Base-by-base conservation (phyloP, 2,888 invertebrate genomes). In the Drosophila pullipes region DNA sequence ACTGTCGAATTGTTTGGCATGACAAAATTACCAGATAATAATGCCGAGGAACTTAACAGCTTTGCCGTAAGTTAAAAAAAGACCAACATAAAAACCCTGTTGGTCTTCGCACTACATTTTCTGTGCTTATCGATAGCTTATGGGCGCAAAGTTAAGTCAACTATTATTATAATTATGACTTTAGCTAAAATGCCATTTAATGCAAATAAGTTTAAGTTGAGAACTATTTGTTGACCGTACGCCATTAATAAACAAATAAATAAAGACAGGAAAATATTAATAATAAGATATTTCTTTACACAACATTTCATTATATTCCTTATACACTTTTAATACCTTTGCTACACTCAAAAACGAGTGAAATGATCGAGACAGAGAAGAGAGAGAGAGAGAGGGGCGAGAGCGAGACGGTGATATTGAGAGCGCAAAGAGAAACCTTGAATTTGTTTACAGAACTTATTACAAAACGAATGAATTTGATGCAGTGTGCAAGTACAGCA, bases 371-470 rank as follows among this genome's bases (percentile, higher is more conserved):
- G 39, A n/a, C 0, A 22, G 30, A 30, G 11, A 31, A 55, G 31
- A 25, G 33, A n/a, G 7, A 78, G 25, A 28, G 39, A 35, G n/a
- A 57, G 22, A n/a, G 9, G 13, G 13, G 44, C 28, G 18, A 52
- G 33, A 50, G 4, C 6, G 22, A 41, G 28, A 31, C 4, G 47
- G 47, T 7, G 16, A 25, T 16, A 25, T 47, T 28, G 25, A 33
- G 61, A 35, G 11, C 9, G 47, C 25, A 16, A 28, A 47, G 31
- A 31, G 39, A 52, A 70, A 83, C 87, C 87, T 85, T 85, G 88
- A 82, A 85, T 71, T 69, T 75, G 81, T 76, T 74, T 82, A 72
- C 69, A 81, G 67, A 81, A 73, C 66, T 60, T 62, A 73, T 80
- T 76, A 70, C 58, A 74, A 60, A 76, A 67, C 57, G 63, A 81